These are phyloP conservation scores for Lissonota sp. DNA, from an alignment of 2,888 invertebrate genomes.

Conservation along the genomic window DNA sequence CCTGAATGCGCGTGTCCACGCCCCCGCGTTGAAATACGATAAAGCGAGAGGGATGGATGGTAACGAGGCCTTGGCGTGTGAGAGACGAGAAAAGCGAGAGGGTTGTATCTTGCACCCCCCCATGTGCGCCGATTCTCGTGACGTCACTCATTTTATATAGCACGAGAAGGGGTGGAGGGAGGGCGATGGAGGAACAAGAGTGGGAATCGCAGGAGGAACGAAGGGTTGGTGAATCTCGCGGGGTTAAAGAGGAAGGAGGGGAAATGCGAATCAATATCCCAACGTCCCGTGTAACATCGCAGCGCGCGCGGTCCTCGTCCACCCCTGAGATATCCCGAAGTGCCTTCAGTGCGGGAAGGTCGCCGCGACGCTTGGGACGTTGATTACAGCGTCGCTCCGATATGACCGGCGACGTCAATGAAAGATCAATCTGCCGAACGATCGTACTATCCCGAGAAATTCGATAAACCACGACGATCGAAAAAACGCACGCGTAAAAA, in stretches of 20 bases:
- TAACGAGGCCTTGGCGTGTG: conserved; percentile 27
- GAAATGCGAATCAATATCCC: conserved; percentile 62
- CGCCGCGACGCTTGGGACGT: conserved; percentile 80
- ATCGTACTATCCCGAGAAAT: not conserved
- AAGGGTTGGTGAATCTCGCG: conserved; percentile 39
- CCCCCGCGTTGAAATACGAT: conserved; percentile 56
- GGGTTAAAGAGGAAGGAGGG: conserved; percentile 18
- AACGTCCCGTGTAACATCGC: conserved; percentile 71
- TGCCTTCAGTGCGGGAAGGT: conserved; percentile 82
- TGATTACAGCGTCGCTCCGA: conserved; percentile 75
- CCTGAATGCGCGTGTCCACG: conserved; percentile 74
- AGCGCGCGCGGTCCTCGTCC: conserved; percentile 73
- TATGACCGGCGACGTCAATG: conserved; percentile 72
- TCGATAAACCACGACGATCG: conserved; percentile 2
- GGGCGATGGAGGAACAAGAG: conserved; percentile 36
- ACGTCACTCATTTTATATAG: conserved; percentile 49
- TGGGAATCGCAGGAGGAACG: conserved; percentile 11
- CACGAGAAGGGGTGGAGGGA: conserved; percentile 3
- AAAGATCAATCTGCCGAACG: not conserved
- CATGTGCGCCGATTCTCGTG: conserved; percentile 40
- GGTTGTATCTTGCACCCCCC: conserved; percentile 55
- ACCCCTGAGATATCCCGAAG: conserved; percentile 71
- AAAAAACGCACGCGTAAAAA: conserved; percentile 9
- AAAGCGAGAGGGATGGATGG: conserved; percentile 15
- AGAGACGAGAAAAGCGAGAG: conserved; percentile 53